Conservation (phyloP, 2,113 vertebrate genomes). For the Bujurquina vittata region DNA sequence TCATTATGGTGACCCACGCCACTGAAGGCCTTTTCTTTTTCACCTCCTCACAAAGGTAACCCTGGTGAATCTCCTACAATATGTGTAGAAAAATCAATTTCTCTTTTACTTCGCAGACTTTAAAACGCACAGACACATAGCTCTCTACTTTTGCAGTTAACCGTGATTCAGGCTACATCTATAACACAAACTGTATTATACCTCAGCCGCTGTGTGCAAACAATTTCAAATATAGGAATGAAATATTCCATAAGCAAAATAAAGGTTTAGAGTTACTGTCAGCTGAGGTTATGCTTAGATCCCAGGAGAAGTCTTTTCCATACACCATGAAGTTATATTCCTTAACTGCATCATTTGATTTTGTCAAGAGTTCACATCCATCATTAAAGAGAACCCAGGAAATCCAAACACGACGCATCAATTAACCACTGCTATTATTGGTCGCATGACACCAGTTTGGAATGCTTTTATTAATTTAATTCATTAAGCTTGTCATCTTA, state of each 20-base stretch:
- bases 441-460: not conserved
- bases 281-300: not conserved
- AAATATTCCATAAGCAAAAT: not conserved
- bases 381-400: not conserved
- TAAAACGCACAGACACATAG: not conserved
- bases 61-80: not conserved
- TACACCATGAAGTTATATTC: not conserved
- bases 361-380: not conserved
- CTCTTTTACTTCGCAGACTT: not conserved
- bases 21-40: not conserved
- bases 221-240: not conserved
- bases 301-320: not conserved
- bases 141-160: not conserved
- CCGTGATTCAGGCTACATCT: not conserved
- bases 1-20: not conserved
- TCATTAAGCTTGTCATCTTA: conserved; percentile 24
- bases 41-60: not conserved
- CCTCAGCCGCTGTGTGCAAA: not conserved
- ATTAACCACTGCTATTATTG: not conserved
- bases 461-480: conserved; percentile 24
- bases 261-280: not conserved
- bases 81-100: not conserved
- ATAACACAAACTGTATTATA: not conserved
- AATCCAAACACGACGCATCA: not conserved
- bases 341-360: not conserved